phyloP scores from a whole-genome alignment of 2,797 vertebrate genomes.

The Phoebastria nigripes region DNA sequence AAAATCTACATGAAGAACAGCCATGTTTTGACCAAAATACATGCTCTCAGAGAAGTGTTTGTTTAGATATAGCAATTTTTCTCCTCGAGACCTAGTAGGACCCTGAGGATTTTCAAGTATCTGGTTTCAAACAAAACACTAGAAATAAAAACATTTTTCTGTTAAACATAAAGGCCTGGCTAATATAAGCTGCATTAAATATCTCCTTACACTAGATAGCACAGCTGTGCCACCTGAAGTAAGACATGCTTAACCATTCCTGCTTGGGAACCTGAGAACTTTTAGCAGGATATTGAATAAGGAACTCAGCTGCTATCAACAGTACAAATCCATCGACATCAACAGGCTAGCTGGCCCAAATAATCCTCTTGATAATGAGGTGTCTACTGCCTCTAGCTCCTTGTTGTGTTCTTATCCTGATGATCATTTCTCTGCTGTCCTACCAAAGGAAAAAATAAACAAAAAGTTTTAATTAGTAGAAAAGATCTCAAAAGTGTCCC shows the following conservation, averaged over 20 bases:
- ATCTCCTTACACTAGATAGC: not conserved
- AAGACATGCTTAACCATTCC: not conserved
- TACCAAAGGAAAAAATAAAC: not conserved
- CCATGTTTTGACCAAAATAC: not conserved
- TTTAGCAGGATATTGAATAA: not conserved
- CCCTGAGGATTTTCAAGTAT: not conserved
- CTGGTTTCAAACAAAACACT: not conserved
- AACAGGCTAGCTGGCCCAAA: not conserved
- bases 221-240: not conserved
- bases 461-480: not conserved
- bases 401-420: not conserved
- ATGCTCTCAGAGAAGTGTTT: not conserved
- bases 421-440: not conserved
- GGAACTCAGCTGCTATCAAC: not conserved
- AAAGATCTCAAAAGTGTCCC: not conserved
- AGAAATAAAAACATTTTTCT: not conserved
- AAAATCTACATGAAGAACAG: not conserved
- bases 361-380: not conserved
- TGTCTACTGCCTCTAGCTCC: not conserved
- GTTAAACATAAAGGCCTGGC: not conserved
- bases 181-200: not conserved
- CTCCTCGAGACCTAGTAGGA: not conserved
- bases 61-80: not conserved
- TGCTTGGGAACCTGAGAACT: not conserved
- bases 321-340: not conserved